These are phyloP conservation scores for Benitochromis conjunctus DNA, from an alignment of 2,113 vertebrate species.

Conservation along the genomic window DNA sequence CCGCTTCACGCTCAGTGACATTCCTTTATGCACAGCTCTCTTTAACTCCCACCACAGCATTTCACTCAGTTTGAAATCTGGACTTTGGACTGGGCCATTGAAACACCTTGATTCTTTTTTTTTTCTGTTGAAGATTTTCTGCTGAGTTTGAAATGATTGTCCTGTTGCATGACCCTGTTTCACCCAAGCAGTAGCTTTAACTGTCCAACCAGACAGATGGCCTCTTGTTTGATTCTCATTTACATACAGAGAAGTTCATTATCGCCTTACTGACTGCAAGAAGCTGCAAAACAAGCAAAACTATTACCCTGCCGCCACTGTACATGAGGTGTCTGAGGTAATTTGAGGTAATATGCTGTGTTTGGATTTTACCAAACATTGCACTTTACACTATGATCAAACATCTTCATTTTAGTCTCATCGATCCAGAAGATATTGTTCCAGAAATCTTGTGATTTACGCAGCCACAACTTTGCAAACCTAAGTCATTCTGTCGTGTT, in stretches of 20 bases:
- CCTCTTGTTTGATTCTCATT: not conserved
- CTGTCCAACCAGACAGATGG: not conserved
- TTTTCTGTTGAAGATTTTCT: not conserved
- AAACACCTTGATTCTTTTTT: not conserved
- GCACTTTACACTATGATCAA: not conserved
- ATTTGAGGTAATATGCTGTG: not conserved
- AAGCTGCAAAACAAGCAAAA: not conserved
- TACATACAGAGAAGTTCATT: not conserved
- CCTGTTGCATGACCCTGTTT: not conserved
- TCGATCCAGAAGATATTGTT: not conserved
- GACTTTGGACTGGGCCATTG: not conserved
- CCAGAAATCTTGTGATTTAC: not conserved
- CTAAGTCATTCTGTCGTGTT: not conserved
- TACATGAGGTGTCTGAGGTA: not conserved
- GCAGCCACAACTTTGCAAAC: not conserved
- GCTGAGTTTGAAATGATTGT: not conserved
- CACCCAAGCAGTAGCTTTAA: not conserved
- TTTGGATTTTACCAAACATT: not conserved
- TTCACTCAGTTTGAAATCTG: not conserved
- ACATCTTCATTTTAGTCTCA: not conserved
- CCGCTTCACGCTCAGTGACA: not conserved
- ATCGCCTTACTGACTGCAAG: not conserved
- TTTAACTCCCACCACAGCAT: not conserved
- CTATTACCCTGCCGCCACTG: not conserved
- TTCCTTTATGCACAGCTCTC: not conserved